Evolutionary conservation across 2,113 vertebrate species (phyloP), one percentile per base, ranked within the genome.

Genomic region (Chaetodon auriga): DNA sequence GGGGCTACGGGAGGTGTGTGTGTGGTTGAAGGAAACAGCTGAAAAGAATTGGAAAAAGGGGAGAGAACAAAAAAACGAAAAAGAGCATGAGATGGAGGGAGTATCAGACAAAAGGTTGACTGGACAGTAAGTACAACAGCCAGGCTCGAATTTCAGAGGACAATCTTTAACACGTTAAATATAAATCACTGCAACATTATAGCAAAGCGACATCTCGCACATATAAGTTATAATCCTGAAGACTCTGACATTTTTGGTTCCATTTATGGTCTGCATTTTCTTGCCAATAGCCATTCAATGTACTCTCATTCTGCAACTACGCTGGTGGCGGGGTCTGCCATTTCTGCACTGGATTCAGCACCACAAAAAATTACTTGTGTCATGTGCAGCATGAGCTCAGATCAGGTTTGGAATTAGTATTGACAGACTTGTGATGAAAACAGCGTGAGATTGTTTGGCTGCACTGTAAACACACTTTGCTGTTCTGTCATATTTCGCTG

Each of bases 1-100:
- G 2, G 43, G 69, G 74, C 69, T n/a, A 9, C 14, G 45, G 48
- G 38, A 63, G 45, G 64, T 46, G 80, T 53, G 30, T 70, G 64
- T 68, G 66, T 25, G 49, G 48, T 48, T 48, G 54, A 62, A 78
- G 45, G 70, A 83, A 75, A 63, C 75, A 63, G 68, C 68, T 51
- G 23, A 75, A 74, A 57, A 75, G 23, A 75, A 62, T 21, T n/a
- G 19, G 53, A 61, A 66, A 53, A 30, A 25, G 19, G 58, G 21
- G 35, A 66, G 13, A 30, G 49, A 54, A 60, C 7, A 60, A 19
- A 35, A 55, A 21, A 60, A 38, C 43, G 38, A 53, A 43, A 23
- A 51, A 6, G 6, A 54, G 19, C 4, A 21, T 10, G 46, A 48
- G 49, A 43, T 53, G 23, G 58, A 79, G 30, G 23, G 9, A 64